Percentiles rank a stretch among this genome's conserved stretches.
These are phyloP conservation scores for Carcina quercana DNA, from an alignment of 2,888 invertebrate genomes.

Conservation along the genomic window DNA sequence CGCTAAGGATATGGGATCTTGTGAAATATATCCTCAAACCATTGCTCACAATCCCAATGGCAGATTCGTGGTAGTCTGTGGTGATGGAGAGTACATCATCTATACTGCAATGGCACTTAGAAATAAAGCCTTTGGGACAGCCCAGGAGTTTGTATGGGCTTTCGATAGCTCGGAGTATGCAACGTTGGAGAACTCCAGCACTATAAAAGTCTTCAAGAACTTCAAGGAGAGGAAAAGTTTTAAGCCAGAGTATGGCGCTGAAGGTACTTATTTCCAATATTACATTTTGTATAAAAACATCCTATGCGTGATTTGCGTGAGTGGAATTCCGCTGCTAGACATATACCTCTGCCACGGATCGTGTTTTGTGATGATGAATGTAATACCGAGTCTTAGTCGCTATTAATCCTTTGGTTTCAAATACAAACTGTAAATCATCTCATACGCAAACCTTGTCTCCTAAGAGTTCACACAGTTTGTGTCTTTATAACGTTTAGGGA, in stretches of 20 bases:
- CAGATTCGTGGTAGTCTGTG: conserved; percentile 93
- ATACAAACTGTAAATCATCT: too few relatives aligned
- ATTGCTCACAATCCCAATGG: conserved; percentile 99
- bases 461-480: too few relatives aligned
- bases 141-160: conserved; percentile 99
- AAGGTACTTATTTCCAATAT: conserved; percentile 73
- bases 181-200: conserved; percentile 90
- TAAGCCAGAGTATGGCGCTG: conserved; percentile 97
- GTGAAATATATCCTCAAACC: conserved; percentile 99
- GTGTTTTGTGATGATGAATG: too few relatives aligned
- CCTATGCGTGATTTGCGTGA: too few relatives aligned
- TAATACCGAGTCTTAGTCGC: too few relatives aligned
- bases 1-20: conserved; percentile 99
- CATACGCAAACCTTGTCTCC: too few relatives aligned
- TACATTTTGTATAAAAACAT: neutral
- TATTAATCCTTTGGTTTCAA: too few relatives aligned
- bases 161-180: conserved; percentile 95
- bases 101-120: conserved; percentile 99
- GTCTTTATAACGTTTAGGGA: too few relatives aligned
- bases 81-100: conserved; percentile 99
- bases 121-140: conserved; percentile 98
- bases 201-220: conserved; percentile 96
- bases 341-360: too few relatives aligned
- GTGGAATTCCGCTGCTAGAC: too few relatives aligned
- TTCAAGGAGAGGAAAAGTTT: conserved; percentile 98